Evolutionary conservation across 1,140 invertebrate genomes (phyloP), one percentile per base, ranked within the genome.

Genomic region (Temnothorax nylanderi): DNA sequence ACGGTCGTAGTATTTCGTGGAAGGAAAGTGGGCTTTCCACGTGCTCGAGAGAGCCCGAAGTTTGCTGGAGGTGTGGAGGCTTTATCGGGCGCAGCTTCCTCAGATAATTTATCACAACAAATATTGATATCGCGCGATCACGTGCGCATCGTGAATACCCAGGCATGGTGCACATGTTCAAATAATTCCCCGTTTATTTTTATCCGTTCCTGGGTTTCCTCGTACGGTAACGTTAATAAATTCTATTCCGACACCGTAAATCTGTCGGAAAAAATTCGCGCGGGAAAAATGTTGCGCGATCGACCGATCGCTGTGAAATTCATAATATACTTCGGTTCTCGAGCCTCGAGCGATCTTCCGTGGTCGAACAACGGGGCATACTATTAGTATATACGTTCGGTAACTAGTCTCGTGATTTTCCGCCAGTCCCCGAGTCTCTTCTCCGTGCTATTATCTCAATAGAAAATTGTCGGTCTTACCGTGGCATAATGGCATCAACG

Each of bases 21-120:
- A 84, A 60, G 69, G 32, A 60, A 84, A 62, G 64, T 41, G 47
- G 7, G 41, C 32, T 77, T 67, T 65, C 60, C 44, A 32, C 3
- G 7, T 16, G 32, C 34, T 41, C 10, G 34, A 26, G 18, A 18
- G 26, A 44, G 26, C 10, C 21, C 56, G 21, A 82, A 90, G 90
- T 64, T 88, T 90, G 80, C 80, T 82, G 69, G 32, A 62, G 60
- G 34, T n/a, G 26, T 26, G 26, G 26, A 26, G 26, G 26, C 6
- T 80, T 87, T 90, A 90, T 90, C 88, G 13, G 16, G 44, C 11
- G 7, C 58, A 65, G 21, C 56, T 81, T 90, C 75, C 88, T 87
- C 3, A 56, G 69, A 54, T 69, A 90, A 76, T 85, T 78, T 76
- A 90, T 74, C 60, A 47, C 69, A 90, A 90, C 80, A 90, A 90